Evolutionary conservation across 1,140 invertebrate species (phyloP), one percentile per base, ranked within the genome.

Genomic region (Drosophila sucinea): DNA sequence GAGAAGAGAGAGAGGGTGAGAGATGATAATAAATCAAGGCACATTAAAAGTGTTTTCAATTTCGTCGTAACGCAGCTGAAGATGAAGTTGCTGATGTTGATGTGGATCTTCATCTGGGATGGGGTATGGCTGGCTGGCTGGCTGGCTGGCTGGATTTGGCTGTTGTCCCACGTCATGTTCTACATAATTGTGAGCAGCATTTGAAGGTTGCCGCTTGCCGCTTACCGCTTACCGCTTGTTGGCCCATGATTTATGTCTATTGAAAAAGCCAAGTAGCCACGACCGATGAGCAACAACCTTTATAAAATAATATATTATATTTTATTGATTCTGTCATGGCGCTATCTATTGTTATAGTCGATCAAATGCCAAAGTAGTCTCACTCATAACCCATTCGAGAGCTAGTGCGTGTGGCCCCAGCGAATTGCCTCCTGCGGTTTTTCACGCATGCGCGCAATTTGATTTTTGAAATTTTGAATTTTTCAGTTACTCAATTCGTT

Each of bases 1-100:
- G 66, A 79, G 17, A 0, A 17, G 17, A 17, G 17, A 17, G 17
- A 17, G 17, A 17, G 17, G 17, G 17, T n/a, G 64, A 44, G 33
- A 56, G 66, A 79, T 70, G 79, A 87, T 83, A 80, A 87, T 87
- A 87, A 89, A 86, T 86, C 84, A 89, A 86, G 67, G 79, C 77
- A 80, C 80, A 89, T 89, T 87, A 84, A 87, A 76, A 83, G 73
- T 82, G 79, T 79, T 87, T 87, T 87, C 84, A 79, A 86, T 87
- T 87, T 89, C 84, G 64, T 74, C 79, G 83, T 83, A 77, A 85
- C 63, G 70, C 60, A 44, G 54, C 63, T 67, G 72, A 74, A 60
- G 64, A 79, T 79, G 70, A 79, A 79, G 77, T 79, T 81, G 78
- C 63, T 60, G 57, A 66, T 79, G 69, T 69, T 67, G 67, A 69